Evolutionary conservation across 2,888 invertebrate species (phyloP).

Genomic region (Brachylomia viminalis): DNA sequence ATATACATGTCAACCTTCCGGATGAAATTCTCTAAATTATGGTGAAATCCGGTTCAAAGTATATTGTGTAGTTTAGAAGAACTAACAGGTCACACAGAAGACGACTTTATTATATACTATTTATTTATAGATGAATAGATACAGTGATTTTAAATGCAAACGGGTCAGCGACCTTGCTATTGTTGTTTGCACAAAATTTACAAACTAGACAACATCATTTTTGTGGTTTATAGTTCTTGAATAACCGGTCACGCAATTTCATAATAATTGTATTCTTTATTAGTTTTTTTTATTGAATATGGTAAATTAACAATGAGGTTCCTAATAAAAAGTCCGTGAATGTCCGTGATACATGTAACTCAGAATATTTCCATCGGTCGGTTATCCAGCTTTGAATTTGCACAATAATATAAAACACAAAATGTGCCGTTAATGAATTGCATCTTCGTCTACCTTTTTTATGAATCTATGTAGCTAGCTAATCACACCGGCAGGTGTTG

Average conservation of each 20-base stretch:
- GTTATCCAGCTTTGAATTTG: conserved; percentile 12
- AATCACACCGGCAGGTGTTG: conserved; percentile 6
- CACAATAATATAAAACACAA: conserved; percentile 4
- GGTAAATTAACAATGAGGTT: not conserved
- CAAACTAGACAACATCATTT: not conserved
- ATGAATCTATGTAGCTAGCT: conserved; percentile 11
- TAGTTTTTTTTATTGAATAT: not conserved
- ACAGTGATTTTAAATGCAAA: conserved; percentile 28
- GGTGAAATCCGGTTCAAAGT: not conserved
- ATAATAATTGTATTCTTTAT: not conserved
- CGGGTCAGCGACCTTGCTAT: not conserved
- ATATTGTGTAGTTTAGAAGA: not conserved
- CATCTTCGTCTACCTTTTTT: conserved; percentile 4
- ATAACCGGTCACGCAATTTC: not conserved
- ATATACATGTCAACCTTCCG: not conserved
- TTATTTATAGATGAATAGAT: conserved; percentile 32
- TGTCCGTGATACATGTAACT: not conserved
- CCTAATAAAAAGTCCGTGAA: not conserved
- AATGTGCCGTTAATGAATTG: not conserved
- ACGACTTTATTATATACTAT: not conserved
- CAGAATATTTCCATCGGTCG: conserved; percentile 3
- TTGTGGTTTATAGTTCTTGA: not conserved
- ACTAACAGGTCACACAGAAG: not conserved
- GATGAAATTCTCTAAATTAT: not conserved
- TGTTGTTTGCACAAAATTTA: not conserved